A percentile compares a stretch with the other conserved stretches of the same genome.
These are phyloP conservation scores for Xanthia togata DNA, from an alignment of 2,888 invertebrate genomes.

Conservation along the genomic window DNA sequence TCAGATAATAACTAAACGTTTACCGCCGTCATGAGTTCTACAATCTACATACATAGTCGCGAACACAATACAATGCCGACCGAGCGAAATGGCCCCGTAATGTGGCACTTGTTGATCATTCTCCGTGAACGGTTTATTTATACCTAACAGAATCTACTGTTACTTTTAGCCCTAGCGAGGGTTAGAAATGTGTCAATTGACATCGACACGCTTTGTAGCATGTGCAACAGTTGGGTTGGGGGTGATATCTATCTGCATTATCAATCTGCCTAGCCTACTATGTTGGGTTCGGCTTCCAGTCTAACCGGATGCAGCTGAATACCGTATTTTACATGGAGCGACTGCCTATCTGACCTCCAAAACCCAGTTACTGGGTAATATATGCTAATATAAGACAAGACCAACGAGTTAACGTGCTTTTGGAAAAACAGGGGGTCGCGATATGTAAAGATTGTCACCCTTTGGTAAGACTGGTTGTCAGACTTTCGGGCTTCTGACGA, in stretches of 20 bases:
- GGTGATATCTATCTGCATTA: not conserved
- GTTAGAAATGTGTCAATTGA: slow-evolving; percentile 59
- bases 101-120: slow-evolving; percentile 66
- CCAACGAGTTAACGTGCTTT: too few species aligned
- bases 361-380: too few species aligned
- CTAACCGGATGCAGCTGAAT: too few species aligned
- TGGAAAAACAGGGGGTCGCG: too few species aligned
- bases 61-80: slow-evolving; percentile 55
- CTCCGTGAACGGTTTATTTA: slow-evolving; percentile 60
- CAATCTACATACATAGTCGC: slow-evolving; percentile 57
- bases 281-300: too few species aligned
- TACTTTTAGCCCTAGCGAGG: slow-evolving; percentile 55
- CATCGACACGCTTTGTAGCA: slow-evolving; percentile 18
- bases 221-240: slow-evolving; percentile 41
- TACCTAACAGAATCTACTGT: slow-evolving; percentile 49
- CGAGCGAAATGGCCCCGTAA: slow-evolving; percentile 60
- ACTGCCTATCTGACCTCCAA: too few species aligned
- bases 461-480: too few species aligned
- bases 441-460: too few species aligned
- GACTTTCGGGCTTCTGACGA: too few species aligned
- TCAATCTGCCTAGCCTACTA: too few species aligned
- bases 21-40: slow-evolving; percentile 47
- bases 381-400: too few species aligned
- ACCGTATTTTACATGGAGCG: too few species aligned
- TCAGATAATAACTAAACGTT: slow-evolving; percentile 49